Percentiles rank a stretch among this genome's conserved stretches.
Conservation (phyloP, 2,888 invertebrate genomes). For the Chymomyza amoena region DNA sequence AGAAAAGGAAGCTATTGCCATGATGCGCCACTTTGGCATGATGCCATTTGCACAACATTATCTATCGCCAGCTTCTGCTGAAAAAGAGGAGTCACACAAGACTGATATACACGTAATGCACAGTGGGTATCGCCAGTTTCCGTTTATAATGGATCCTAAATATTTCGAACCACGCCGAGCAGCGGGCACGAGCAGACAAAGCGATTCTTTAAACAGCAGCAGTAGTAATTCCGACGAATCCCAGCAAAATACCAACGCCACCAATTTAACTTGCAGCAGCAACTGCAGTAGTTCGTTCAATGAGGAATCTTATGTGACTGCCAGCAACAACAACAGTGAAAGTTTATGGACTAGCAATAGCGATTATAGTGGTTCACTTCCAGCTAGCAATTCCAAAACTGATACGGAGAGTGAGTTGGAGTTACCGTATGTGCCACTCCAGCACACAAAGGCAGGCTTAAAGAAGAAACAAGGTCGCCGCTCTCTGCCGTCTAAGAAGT, state of each 20-base stretch:
- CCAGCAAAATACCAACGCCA: background rate
- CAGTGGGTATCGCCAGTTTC: constrained; percentile 55
- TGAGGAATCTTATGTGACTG: background rate
- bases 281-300: background rate
- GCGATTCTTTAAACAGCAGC: background rate
- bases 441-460: background rate
- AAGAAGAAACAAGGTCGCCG: background rate
- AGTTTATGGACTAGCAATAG: too few relatives aligned
- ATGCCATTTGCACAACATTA: constrained; percentile 55
- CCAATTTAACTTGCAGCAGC: background rate
- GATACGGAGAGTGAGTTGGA: background rate
- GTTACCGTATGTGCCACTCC: constrained; percentile 28
- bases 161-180: constrained; percentile 56
- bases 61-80: background rate
- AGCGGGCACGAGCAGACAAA: background rate
- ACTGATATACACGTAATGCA: constrained; percentile 44
- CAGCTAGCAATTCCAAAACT: too few relatives aligned
- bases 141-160: constrained; percentile 61
- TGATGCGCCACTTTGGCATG: constrained; percentile 71
- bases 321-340: background rate
- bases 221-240: background rate
- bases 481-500: background rate
- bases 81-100: constrained; percentile 6
- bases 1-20: constrained; percentile 68
- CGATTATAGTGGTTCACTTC: too few relatives aligned